Percentiles rank a stretch among this genome's conserved stretches.
Evolutionary conservation across 2,888 invertebrate species (phyloP).

Genomic region (Himalopsyche tibetana): DNA sequence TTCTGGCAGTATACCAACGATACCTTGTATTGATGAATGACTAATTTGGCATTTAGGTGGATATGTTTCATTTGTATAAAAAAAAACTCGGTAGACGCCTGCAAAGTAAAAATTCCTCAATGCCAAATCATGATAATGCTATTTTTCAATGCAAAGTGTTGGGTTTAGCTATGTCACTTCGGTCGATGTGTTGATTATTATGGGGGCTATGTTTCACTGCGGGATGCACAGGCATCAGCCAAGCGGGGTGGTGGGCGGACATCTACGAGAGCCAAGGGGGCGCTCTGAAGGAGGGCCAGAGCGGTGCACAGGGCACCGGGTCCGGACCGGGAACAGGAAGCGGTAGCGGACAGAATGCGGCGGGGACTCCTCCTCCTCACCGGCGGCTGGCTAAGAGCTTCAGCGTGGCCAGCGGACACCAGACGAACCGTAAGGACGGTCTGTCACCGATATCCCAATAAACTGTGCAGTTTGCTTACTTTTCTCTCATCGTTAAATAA

Average conservation of each 20-base stretch:
- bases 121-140: no score
- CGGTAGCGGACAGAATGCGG: slow-evolving; percentile 77
- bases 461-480: no score
- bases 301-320: slow-evolving; percentile 69
- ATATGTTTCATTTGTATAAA: no score
- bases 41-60: no score
- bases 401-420: slow-evolving; percentile 84
- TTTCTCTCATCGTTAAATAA: no score
- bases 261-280: slow-evolving; percentile 69
- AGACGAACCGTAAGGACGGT: slow-evolving; percentile 63
- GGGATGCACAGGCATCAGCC: slow-evolving; percentile 72
- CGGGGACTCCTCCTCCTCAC: slow-evolving; percentile 90
- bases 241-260: slow-evolving; percentile 75
- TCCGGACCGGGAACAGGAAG: slow-evolving; percentile 70
- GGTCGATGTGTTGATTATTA: slow-evolving; percentile 50
- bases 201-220: slow-evolving; percentile 65
- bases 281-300: slow-evolving; percentile 70
- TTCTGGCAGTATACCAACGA: no score
- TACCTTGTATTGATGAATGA: no score
- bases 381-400: slow-evolving; percentile 94
- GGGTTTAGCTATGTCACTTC: slow-evolving; percentile 13
- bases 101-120: no score
- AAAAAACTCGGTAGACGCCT: no score
- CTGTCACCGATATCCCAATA: slow-evolving; percentile 2
- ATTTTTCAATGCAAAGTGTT: background rate